Evolutionary conservation across 1,140 invertebrate species (phyloP).

Genomic region (Microplitis demolitor): DNA sequence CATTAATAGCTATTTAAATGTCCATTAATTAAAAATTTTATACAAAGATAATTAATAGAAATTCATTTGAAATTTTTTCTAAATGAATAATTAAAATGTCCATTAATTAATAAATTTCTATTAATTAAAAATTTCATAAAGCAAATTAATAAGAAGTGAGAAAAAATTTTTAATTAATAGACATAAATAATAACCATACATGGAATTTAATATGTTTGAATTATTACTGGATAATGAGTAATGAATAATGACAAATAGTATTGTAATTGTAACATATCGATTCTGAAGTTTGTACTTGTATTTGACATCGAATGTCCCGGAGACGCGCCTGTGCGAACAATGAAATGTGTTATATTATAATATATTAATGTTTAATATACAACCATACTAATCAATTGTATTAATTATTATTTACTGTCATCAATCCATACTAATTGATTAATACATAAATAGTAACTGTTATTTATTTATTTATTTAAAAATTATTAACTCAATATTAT

Average conservation of each 20-base stretch:
- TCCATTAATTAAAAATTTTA: neutral
- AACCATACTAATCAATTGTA: neutral
- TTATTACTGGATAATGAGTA: neutral
- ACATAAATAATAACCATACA: too few species aligned
- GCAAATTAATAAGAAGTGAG: too few species aligned
- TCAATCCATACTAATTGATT: too few species aligned
- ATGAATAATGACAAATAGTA: neutral
- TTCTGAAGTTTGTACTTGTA: constrained; percentile 1
- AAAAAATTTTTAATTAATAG: too few species aligned
- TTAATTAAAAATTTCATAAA: too few species aligned
- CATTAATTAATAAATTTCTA: too few species aligned
- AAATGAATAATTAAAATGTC: too few species aligned
- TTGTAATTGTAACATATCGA: neutral
- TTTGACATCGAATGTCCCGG: constrained; percentile 5
- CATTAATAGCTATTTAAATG: too few species aligned
- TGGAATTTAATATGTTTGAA: neutral
- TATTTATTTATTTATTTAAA: too few species aligned
- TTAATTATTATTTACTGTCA: neutral
- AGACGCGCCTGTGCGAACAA: constrained; percentile 18
- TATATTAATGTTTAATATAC: neutral
- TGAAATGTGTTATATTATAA: neutral
- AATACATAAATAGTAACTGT: too few species aligned
- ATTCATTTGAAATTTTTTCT: too few species aligned
- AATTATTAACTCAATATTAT: too few species aligned
- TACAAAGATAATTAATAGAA: neutral